phyloP scores from a whole-genome alignment of 2,888 invertebrate genomes.

The Emmelina monodactyla region DNA sequence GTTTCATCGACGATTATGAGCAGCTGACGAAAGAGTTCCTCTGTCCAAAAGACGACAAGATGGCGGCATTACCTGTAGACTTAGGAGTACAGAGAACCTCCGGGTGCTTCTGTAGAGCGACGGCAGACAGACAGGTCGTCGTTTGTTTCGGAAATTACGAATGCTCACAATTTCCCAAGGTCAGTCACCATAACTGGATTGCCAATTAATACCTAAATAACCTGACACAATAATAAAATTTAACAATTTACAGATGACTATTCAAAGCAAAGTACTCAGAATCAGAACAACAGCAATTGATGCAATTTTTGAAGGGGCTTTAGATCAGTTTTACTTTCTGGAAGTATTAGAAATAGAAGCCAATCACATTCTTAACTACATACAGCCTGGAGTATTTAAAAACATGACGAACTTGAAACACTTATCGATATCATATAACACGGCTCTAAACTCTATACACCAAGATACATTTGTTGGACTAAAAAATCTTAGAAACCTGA shows the following conservation, averaged over 20 bases:
- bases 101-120: constrained; percentile 61
- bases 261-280: constrained; percentile 39
- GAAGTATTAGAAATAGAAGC: constrained; percentile 59
- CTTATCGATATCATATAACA: constrained; percentile 65
- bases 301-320: constrained; percentile 42
- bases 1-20: constrained; percentile 38
- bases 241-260: constrained; percentile 42
- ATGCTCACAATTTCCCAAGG: constrained; percentile 58
- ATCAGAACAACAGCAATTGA: constrained; percentile 59
- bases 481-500: constrained; percentile 48
- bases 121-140: constrained; percentile 27
- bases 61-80: constrained; percentile 32
- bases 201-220: too few relatives aligned
- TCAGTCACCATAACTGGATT: too few relatives aligned
- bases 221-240: too few relatives aligned
- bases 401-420: constrained; percentile 52
- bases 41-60: constrained; percentile 25
- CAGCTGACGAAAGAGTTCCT: constrained; percentile 28
- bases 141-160: constrained; percentile 63
- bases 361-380: constrained; percentile 52
- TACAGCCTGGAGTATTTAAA: constrained; percentile 55
- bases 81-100: constrained; percentile 38
- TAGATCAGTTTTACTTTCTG: constrained; percentile 38
- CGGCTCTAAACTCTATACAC: constrained; percentile 44
- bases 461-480: constrained; percentile 58